A percentile compares a stretch with the other conserved stretches of the same genome.
phyloP scores from a whole-genome alignment of 2,888 invertebrate genomes.

The Neoscelio sp. region DNA sequence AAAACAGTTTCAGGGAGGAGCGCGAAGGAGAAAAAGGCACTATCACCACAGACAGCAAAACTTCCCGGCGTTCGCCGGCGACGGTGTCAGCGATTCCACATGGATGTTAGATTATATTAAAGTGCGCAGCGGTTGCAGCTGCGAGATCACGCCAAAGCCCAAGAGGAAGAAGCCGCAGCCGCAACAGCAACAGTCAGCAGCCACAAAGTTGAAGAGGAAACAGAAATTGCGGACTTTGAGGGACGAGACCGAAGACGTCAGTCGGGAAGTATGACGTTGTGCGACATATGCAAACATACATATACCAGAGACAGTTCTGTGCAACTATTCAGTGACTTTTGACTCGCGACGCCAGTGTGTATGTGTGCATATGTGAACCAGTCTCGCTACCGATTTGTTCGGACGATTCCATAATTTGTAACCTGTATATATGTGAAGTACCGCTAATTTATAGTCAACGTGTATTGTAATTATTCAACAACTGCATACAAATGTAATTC shows the following conservation, averaged over 20 bases:
- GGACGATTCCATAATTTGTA: constrained; percentile 31
- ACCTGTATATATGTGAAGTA: constrained; percentile 57
- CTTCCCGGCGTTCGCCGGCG: constrained; percentile 84
- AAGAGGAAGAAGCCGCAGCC: constrained; percentile 82
- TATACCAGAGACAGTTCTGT: constrained; percentile 39
- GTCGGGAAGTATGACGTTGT: constrained; percentile 12
- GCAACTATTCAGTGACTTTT: constrained; percentile 12
- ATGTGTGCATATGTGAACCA: constrained; percentile 6
- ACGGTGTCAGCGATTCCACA: constrained; percentile 80
- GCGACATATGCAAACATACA: not conserved
- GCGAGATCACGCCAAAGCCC: constrained; percentile 88
- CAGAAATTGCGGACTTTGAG: constrained; percentile 68
- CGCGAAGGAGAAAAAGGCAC: constrained; percentile 75
- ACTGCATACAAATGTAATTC: too few relatives aligned
- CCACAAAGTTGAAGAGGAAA: constrained; percentile 76
- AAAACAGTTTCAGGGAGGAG: constrained; percentile 76
- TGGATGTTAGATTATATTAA: constrained; percentile 93
- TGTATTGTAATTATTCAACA: constrained; percentile 47
- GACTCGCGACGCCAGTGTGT: not conserved
- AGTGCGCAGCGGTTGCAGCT: constrained; percentile 93
- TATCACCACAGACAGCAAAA: constrained; percentile 80
- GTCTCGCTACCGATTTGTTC: not conserved
- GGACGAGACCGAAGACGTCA: constrained; percentile 50
- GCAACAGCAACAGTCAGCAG: constrained; percentile 61
- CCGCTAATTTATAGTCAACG: constrained; percentile 52